Evolutionary conservation across 2,888 invertebrate species (phyloP).

Genomic region (Drosophila subquinaria): DNA sequence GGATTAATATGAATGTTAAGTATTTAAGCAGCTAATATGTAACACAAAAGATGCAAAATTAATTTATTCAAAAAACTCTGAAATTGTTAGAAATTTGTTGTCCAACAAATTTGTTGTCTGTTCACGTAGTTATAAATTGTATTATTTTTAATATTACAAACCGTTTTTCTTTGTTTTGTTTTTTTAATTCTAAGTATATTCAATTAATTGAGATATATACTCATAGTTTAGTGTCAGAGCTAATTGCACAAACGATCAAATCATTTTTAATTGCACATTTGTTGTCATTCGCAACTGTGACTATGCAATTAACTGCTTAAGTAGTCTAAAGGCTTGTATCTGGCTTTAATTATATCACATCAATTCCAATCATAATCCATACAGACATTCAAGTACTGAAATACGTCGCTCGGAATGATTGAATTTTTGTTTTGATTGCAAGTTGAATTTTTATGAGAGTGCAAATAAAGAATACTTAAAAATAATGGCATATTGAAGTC

Average conservation of each 20-base stretch:
- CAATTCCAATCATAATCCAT: conserved; percentile 1
- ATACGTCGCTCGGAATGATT: neutral
- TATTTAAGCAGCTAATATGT: neutral
- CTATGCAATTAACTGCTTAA: conserved; percentile 21
- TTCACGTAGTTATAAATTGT: neutral
- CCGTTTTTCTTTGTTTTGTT: neutral
- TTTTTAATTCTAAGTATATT: conserved; percentile 5
- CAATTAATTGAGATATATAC: conserved; percentile 30
- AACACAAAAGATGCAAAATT: neutral
- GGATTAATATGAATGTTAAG: neutral
- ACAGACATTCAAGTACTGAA: neutral
- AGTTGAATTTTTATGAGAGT: neutral
- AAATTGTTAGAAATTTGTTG: neutral
- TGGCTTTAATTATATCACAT: conserved; percentile 3
- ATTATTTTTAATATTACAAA: neutral
- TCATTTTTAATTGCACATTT: conserved; percentile 42
- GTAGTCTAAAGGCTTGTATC: conserved; percentile 6
- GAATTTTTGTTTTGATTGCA: neutral
- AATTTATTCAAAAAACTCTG: neutral
- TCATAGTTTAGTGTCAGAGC: conserved; percentile 22
- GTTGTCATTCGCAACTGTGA: conserved; percentile 21
- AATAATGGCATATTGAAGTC: neutral
- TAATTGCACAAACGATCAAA: conserved; percentile 37
- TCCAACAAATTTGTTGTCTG: neutral
- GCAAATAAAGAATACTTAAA: neutral